A percentile compares a stretch with the other conserved stretches of the same genome.
phyloP scores from a whole-genome alignment of 2,888 invertebrate species.

The Aphrophora alni region DNA sequence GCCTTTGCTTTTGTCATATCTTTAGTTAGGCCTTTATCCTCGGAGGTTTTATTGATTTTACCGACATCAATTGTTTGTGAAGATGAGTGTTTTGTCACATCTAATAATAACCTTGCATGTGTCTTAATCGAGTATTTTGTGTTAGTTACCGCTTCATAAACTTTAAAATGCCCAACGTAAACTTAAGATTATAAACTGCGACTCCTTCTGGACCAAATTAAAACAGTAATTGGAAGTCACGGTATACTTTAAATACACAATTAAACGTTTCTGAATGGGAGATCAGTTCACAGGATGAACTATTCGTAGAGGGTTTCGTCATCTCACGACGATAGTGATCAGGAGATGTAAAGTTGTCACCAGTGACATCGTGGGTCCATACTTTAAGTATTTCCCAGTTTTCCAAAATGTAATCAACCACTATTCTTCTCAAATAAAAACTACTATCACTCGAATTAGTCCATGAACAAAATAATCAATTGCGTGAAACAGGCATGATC shows the following conservation, averaged over 20 bases:
- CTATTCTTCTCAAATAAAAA: background rate
- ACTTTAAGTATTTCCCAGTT: slow-evolving; percentile 9
- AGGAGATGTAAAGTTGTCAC: slow-evolving; percentile 7
- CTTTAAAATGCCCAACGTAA: background rate
- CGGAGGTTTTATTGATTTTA: slow-evolving; percentile 16
- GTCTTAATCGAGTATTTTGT: slow-evolving; percentile 4
- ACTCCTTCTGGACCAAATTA: slow-evolving; percentile 4
- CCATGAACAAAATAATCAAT: slow-evolving; percentile 9
- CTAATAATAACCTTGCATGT: slow-evolving; percentile 12
- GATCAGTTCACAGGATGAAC: background rate
- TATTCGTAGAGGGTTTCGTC: background rate
- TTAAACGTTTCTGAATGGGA: background rate
- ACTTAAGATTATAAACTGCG: slow-evolving; percentile 4
- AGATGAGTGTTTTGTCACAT: slow-evolving; percentile 4
- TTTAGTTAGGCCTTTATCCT: slow-evolving; percentile 18
- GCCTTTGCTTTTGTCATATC: slow-evolving; percentile 9
- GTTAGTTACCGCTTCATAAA: slow-evolving; percentile 2
- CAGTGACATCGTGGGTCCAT: background rate
- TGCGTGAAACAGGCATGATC: background rate
- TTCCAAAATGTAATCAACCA: background rate
- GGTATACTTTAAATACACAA: slow-evolving; percentile 10
- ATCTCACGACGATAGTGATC: slow-evolving; percentile 11
- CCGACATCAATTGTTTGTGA: slow-evolving; percentile 14
- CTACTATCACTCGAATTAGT: slow-evolving; percentile 1
- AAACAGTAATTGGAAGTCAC: background rate